Evolutionary conservation across 2,888 invertebrate genomes (phyloP), one percentile per base, ranked within the genome.

Genomic region (Leucophora obtusa): DNA sequence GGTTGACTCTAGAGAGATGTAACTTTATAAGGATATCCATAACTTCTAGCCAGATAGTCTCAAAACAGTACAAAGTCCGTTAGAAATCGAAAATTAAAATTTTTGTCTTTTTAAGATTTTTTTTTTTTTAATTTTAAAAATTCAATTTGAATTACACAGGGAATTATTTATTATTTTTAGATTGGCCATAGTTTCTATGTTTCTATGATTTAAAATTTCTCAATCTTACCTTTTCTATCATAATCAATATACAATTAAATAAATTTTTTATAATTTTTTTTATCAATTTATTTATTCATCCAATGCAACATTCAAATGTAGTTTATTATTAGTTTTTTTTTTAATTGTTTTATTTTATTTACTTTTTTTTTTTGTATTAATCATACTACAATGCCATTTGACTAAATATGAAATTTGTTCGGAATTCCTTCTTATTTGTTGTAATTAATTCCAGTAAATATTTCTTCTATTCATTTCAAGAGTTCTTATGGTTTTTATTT

Each of bases 231-330:
- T 28, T 7, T 28, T 28, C 6, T 6, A 28, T 28, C 1, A 28
- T 3, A 7, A 28, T 28, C 6, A 28, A 28, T 28, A 28, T n/a
- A 1, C n/a, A 47, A n/a, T 47, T n/a, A 7, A 47, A n/a, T 14
- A 47, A 47, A 17, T 50, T 66, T 68, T 65, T 75, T 56, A 59
- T 72, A 43, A n/a, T 58, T 54, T 50, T 63, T 51, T 80, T 79
- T 58, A 62, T 80, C 77, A 73, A 38, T 66, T 77, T 66, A 72
- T 62, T 77, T 69, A 77, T 76, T 81, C 76, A 77, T 73, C 65
- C 77, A 81, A 81, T 81, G 77, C 73, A 81, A 81, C 81, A 81
- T 81, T 81, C 66, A 81, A 81, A 82, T 75, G 75, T 80, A 74
- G 28, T 63, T 71, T 73, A 28, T 79, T 79, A 63, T 63, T 65